phyloP scores from a whole-genome alignment of 2,113 vertebrate species.

The Scomber colias region DNA sequence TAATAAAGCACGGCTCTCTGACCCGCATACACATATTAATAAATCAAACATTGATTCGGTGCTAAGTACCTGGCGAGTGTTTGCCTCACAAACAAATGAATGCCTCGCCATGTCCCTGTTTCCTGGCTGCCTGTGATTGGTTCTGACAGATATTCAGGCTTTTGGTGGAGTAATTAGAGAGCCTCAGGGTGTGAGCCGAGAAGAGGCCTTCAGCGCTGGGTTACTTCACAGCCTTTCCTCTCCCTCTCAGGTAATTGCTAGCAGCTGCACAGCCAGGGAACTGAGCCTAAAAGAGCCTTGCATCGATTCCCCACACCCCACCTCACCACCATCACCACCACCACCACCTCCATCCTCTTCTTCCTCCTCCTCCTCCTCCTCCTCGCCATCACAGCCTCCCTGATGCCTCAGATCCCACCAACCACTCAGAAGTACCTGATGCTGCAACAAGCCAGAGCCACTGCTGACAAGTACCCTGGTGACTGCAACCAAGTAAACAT shows the following conservation, averaged over 20 bases:
- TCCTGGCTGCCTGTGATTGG: constrained; percentile 69
- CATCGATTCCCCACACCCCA: constrained; percentile 28
- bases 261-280: constrained; percentile 71
- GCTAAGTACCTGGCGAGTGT: constrained; percentile 69
- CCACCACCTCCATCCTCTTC: background rate
- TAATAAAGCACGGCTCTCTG: constrained; percentile 61
- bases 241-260: constrained; percentile 77
- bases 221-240: constrained; percentile 54
- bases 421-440: constrained; percentile 60
- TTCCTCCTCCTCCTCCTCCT: background rate
- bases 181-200: constrained; percentile 62
- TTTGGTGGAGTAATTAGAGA: constrained; percentile 73
- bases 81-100: constrained; percentile 75
- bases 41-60: constrained; percentile 62
- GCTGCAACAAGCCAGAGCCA: constrained; percentile 51
- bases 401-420: constrained; percentile 62
- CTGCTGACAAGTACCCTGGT: constrained; percentile 52
- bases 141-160: constrained; percentile 75
- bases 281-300: constrained; percentile 44
- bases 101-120: constrained; percentile 61
- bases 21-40: constrained; percentile 69
- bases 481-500: constrained; percentile 66
- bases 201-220: constrained; percentile 70
- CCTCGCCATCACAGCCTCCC: constrained; percentile 25
- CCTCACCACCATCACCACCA: background rate